A percentile compares a stretch with the other conserved stretches of the same genome.
Evolutionary conservation across 2,888 invertebrate species (phyloP).

Genomic region (Agriopis aurantiaria): DNA sequence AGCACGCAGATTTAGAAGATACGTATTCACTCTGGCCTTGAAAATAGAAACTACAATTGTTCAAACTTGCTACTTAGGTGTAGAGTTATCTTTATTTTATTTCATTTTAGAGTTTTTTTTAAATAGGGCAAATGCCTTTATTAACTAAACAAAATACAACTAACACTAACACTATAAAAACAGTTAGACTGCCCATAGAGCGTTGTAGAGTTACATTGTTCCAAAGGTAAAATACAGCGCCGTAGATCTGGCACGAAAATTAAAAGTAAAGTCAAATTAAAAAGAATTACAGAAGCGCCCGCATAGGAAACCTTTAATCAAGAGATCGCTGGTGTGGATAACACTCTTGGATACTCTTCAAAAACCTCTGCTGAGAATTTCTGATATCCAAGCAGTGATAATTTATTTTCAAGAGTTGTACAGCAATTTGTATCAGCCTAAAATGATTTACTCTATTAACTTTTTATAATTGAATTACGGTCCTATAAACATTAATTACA

Average conservation of each 20-base stretch:
- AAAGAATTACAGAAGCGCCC: background rate
- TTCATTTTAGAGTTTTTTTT: too few species aligned
- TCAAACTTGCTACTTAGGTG: too few species aligned
- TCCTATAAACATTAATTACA: conserved; percentile 11
- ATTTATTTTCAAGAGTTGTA: too few species aligned
- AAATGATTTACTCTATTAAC: too few species aligned
- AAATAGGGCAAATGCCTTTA: too few species aligned
- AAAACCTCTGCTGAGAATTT: background rate
- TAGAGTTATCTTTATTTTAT: background rate
- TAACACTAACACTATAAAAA: too few species aligned
- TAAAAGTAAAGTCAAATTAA: background rate
- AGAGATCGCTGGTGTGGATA: background rate
- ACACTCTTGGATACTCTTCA: background rate
- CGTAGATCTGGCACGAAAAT: background rate
- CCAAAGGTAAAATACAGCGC: background rate
- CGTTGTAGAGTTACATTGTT: background rate
- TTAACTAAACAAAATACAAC: too few species aligned
- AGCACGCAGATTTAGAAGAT: too few species aligned
- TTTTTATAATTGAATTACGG: background rate
- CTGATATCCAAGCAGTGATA: background rate
- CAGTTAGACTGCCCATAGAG: background rate
- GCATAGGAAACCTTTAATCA: background rate
- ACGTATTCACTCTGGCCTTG: too few species aligned
- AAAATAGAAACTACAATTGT: too few species aligned
- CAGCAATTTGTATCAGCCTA: too few species aligned